Conservation (phyloP, 2,113 vertebrate species). For the Pachypanchax playfairii region DNA sequence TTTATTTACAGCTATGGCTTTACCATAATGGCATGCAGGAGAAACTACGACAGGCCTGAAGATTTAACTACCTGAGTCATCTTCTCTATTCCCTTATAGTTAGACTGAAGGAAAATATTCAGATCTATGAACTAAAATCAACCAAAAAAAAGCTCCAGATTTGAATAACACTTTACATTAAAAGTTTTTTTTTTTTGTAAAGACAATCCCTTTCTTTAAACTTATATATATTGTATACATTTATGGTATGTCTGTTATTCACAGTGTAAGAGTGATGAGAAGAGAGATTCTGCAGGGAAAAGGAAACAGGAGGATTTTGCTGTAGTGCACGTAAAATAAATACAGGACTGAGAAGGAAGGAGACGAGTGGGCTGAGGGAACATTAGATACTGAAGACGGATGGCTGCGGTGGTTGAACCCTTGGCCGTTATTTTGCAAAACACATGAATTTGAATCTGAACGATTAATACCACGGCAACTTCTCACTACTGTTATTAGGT, state of each 20-base stretch:
- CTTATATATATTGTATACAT: conserved; percentile 57
- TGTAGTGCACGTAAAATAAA: conserved; percentile 50
- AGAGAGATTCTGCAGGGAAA: conserved; percentile 32
- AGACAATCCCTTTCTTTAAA: conserved; percentile 48
- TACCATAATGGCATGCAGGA: conserved; percentile 77
- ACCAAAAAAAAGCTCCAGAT: conserved; percentile 28
- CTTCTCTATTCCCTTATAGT: conserved; percentile 61
- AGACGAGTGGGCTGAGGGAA: conserved; percentile 9
- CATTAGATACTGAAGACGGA: conserved; percentile 35
- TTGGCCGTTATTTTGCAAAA: conserved; percentile 41
- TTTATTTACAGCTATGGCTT: conserved; percentile 77
- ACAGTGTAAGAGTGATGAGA: conserved; percentile 63
- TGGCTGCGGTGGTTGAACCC: conserved; percentile 38
- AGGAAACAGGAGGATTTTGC: conserved; percentile 38
- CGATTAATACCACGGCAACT: conserved; percentile 7
- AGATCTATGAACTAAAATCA: conserved; percentile 46
- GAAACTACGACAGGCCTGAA: conserved; percentile 79
- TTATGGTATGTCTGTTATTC: conserved; percentile 55
- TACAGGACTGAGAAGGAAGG: conserved; percentile 33
- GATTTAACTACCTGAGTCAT: conserved; percentile 81
- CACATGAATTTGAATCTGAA: conserved; percentile 29
- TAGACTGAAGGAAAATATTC: conserved; percentile 53
- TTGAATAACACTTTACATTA: conserved; percentile 23
- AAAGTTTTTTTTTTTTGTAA: conserved; percentile 31
- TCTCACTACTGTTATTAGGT: neutral